These are phyloP conservation scores for Aurelia sp. DNA, from an alignment of 30 jellyfish, hydroid and myxozoan genomes.

Conservation along the genomic window DNA sequence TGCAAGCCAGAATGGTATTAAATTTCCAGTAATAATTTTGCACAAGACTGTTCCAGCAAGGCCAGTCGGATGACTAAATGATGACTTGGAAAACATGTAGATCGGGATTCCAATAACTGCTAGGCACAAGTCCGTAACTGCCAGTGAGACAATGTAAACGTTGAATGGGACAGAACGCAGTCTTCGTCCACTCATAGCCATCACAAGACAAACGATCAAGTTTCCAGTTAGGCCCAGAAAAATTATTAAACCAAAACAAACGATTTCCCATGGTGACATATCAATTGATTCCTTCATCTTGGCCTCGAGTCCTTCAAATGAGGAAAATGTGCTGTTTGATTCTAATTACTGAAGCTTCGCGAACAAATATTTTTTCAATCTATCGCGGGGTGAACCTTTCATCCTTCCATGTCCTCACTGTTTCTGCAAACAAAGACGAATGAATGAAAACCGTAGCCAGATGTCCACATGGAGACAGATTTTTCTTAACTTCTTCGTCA, in stretches of 20 bases:
- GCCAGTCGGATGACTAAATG: conserved; percentile 20
- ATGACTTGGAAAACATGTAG: conserved; percentile 41
- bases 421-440: too few species aligned
- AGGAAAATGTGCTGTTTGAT: too few species aligned
- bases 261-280: conserved; percentile 12
- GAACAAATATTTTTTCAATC: too few species aligned
- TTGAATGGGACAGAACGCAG: conserved; percentile 51
- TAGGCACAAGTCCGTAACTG: conserved; percentile 33
- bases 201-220: conserved; percentile 14
- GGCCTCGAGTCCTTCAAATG: too few species aligned
- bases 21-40: conserved; percentile 28
- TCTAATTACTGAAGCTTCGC: too few species aligned
- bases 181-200: conserved; percentile 28
- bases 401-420: too few species aligned
- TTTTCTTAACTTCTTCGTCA: too few species aligned
- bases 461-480: too few species aligned
- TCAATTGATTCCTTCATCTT: too few species aligned
- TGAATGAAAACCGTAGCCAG: too few species aligned
- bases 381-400: too few species aligned
- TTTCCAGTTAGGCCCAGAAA: conserved; percentile 36
- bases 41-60: conserved; percentile 24
- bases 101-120: conserved; percentile 57
- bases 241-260: conserved; percentile 16
- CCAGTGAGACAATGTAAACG: conserved; percentile 35
- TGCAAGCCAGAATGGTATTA: conserved; percentile 42